These are phyloP conservation scores for Strigamia crassipes DNA, from an alignment of 2,888 invertebrate species.

Conservation along the genomic window DNA sequence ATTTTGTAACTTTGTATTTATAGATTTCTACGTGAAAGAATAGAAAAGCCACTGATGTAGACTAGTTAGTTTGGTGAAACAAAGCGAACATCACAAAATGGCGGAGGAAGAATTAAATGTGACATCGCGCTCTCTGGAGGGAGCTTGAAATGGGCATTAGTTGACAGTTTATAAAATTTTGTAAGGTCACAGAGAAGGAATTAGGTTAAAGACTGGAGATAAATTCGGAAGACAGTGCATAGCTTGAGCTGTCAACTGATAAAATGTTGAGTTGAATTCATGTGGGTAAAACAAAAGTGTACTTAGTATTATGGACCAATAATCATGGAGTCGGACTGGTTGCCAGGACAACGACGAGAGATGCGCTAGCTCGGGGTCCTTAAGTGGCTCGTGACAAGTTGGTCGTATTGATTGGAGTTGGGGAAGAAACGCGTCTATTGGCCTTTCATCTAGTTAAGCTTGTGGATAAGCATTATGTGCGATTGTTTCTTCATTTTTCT, in stretches of 20 bases:
- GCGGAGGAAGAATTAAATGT: neutral
- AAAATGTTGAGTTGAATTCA: slow-evolving; percentile 16
- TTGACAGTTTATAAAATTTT: slow-evolving; percentile 33
- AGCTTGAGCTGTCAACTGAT: neutral
- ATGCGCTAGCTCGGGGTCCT: slow-evolving; percentile 11
- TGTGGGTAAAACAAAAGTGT: slow-evolving; percentile 34
- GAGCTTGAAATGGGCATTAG: neutral
- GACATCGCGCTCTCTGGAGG: neutral
- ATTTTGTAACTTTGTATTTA: too few relatives aligned
- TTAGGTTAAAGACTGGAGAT: neutral
- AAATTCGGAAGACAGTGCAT: neutral
- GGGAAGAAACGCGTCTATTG: slow-evolving; percentile 31
- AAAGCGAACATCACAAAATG: neutral
- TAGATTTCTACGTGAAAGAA: too few relatives aligned
- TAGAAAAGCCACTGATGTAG: too few relatives aligned
- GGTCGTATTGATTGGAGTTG: slow-evolving; percentile 34
- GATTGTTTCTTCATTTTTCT: slow-evolving; percentile 34
- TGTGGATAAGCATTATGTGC: slow-evolving; percentile 6
- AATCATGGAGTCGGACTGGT: slow-evolving; percentile 28
- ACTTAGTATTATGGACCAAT: slow-evolving; percentile 34
- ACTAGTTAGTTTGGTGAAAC: too few relatives aligned
- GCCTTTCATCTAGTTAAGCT: slow-evolving; percentile 37
- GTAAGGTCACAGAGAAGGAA: neutral
- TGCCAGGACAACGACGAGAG: slow-evolving; percentile 18
- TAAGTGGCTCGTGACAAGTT: slow-evolving; percentile 37